Evolutionary conservation across 2,888 invertebrate genomes (phyloP), one percentile per base, ranked within the genome.

Genomic region (Ophraella communa): DNA sequence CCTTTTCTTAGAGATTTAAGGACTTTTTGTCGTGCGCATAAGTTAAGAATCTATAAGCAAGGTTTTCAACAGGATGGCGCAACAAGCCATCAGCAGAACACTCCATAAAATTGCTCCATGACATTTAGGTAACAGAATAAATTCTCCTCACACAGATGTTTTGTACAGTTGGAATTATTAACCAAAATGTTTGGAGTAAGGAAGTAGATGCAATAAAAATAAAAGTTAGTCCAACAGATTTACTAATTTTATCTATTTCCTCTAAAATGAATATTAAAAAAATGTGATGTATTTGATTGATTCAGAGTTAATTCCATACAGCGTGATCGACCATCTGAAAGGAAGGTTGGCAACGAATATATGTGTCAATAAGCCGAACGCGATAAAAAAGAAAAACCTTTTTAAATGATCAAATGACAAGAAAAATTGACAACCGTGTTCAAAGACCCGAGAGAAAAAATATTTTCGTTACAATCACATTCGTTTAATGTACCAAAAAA

Each of bases 401-500:
- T 21, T 47, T 7, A 47, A 42, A 47, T 23, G n/a, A 47, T 47
- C 47, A 23, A 21, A 47, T 47, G 47, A 47, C 21, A 14, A 47
- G 20, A 47, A 47, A 47, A 47, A 47, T n/a, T 21, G 47, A 47
- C 47, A 47, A 47, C 23, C 8, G 7, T 23, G 20, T 47, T 47
- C 11, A 47, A 23, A 47, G 23, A 21, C 4, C 45, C 49, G 49
- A 49, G 27, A 23, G 17, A 17, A 14, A 49, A 49, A 47, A 51
- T 10, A 24, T 27, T 51, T 51, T 51, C 24, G 24, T 51, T 51
- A 17, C 24, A 51, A 51, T 51, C 27, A 23, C 27, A 51, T 51
- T 51, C 24, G 49, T 51, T 27, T 14, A 24, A 21, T 21, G 8
- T 20, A n/a, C 45, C 45, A 4, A 47, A 47, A 47, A 47, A 51